Evolutionary conservation across 2,797 vertebrate genomes (phyloP).

Genomic region (Acipenser transmontanus): DNA sequence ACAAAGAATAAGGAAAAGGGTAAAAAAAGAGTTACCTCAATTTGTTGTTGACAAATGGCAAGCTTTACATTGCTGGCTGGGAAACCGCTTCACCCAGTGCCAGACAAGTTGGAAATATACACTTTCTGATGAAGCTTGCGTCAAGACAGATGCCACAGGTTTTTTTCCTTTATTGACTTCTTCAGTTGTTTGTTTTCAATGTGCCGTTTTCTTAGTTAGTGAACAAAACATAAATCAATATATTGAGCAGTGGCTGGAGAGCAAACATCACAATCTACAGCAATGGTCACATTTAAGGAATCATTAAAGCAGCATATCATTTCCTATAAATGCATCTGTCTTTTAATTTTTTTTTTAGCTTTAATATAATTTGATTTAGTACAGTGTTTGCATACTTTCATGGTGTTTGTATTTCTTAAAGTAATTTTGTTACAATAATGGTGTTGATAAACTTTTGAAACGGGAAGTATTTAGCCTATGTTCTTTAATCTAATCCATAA

Average conservation of each 20-base stretch:
- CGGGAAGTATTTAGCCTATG: too few species aligned
- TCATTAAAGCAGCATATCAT: slow-evolving; percentile 20
- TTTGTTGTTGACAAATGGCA: too few species aligned
- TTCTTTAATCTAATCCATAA: too few species aligned
- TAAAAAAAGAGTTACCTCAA: too few species aligned
- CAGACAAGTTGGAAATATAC: neutral
- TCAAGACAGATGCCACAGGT: slow-evolving; percentile 18
- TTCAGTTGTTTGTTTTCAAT: slow-evolving; percentile 50
- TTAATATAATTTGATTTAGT: neutral
- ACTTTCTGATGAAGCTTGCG: slow-evolving; percentile 3
- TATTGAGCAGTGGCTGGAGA: slow-evolving; percentile 49
- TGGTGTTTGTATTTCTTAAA: too few species aligned
- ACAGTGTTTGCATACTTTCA: too few species aligned
- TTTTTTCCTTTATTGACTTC: slow-evolving; percentile 62
- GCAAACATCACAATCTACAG: slow-evolving; percentile 44
- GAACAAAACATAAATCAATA: slow-evolving; percentile 66
- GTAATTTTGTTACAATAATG: too few species aligned
- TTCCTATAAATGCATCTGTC: neutral
- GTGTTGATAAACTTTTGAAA: too few species aligned
- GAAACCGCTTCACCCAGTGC: neutral
- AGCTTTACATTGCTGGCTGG: too few species aligned
- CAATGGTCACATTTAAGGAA: slow-evolving; percentile 31
- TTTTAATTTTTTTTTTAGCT: slow-evolving; percentile 3
- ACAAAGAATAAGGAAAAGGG: too few species aligned
- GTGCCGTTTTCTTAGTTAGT: slow-evolving; percentile 53